Conservation (phyloP, 2,888 invertebrate genomes). For the Baccha elongata region DNA sequence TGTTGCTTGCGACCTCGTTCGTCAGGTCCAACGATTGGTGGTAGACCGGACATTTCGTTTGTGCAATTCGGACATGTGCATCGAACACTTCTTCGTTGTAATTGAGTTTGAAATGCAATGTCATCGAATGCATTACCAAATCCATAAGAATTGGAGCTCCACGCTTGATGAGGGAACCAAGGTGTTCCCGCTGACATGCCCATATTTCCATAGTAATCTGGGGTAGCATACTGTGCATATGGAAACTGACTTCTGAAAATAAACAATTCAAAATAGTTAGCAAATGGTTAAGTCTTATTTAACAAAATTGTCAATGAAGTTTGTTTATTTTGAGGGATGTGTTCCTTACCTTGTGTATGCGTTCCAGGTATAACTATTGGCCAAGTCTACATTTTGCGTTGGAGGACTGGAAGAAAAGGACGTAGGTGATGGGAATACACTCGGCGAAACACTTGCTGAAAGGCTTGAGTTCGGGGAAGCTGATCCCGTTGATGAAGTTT, state of each 20-base stretch:
- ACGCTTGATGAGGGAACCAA: slow-evolving; percentile 81
- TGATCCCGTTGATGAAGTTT: slow-evolving; percentile 81
- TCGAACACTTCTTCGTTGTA: slow-evolving; percentile 88
- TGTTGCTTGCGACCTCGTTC: slow-evolving; percentile 91
- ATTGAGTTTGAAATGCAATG: slow-evolving; percentile 83
- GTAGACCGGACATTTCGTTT: slow-evolving; percentile 90
- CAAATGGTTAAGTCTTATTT: too few relatives aligned
- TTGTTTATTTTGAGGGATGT: neutral
- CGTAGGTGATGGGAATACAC: slow-evolving; percentile 80
- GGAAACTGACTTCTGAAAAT: slow-evolving; percentile 80
- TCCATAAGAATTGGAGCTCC: slow-evolving; percentile 80
- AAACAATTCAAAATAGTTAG: neutral
- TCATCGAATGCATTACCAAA: slow-evolving; percentile 80
- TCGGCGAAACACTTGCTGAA: slow-evolving; percentile 81
- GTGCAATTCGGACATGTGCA: slow-evolving; percentile 92
- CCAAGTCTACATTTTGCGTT: slow-evolving; percentile 76
- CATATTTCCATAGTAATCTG: slow-evolving; percentile 81
- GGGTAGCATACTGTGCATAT: slow-evolving; percentile 80
- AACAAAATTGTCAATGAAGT: too few relatives aligned
- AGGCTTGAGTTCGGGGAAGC: slow-evolving; percentile 80
- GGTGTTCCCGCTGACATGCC: slow-evolving; percentile 78
- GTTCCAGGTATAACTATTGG: slow-evolving; percentile 78
- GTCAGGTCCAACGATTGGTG: slow-evolving; percentile 88
- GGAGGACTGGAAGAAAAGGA: slow-evolving; percentile 80
- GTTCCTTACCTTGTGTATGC: slow-evolving; percentile 79